Base-by-base conservation (phyloP, 2,888 invertebrate species). In the Cosmopolites sordidus region DNA sequence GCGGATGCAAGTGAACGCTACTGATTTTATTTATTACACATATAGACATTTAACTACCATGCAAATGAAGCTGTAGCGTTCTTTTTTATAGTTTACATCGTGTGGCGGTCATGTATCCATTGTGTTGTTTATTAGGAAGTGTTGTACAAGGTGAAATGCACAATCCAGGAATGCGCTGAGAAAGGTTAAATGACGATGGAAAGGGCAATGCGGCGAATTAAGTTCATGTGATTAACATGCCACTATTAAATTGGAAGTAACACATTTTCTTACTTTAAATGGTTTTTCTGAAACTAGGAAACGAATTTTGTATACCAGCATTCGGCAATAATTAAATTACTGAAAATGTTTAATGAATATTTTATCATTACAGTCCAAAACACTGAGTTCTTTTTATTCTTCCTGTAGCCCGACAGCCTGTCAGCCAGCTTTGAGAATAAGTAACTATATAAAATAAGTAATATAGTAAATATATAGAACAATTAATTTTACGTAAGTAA, bases 61-160 rank as follows among this genome's bases (percentile, higher is more conserved):
- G 43, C 29, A 29, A 27, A 43, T 43, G 9, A 14, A 41, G 18
- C 12, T 12, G 27, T 16, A 45, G 2, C 16, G 18, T 45, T 16
- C 9, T 33, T 12, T 33, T 45, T 45, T 37, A 45, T 37, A 12
- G 12, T 18, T 16, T 45, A 17, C 45, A 18, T 12, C 16, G 1
- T 33, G 33, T 33, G 33, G 33, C 33, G 5, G 33, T 12, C 11
- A n/a, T 37, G 37, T 45, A 15, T 17, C 33, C 33, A 33, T 37
- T 37, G 37, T 45, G 12, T 17, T 45, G 40, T 27, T 47, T 40
- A 16, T 29, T 40, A 40, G 40, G 40, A 40, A 40, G 47, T 47
- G 40, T 47, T 47, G n/a, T 47, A 47, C 47, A 47, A 47, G 47
- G 47, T 47, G 47, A 47, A 47, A 47, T 47, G 16, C 40, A 47